phyloP scores from a whole-genome alignment of 2,888 invertebrate species.

The Drosophila koepferae region DNA sequence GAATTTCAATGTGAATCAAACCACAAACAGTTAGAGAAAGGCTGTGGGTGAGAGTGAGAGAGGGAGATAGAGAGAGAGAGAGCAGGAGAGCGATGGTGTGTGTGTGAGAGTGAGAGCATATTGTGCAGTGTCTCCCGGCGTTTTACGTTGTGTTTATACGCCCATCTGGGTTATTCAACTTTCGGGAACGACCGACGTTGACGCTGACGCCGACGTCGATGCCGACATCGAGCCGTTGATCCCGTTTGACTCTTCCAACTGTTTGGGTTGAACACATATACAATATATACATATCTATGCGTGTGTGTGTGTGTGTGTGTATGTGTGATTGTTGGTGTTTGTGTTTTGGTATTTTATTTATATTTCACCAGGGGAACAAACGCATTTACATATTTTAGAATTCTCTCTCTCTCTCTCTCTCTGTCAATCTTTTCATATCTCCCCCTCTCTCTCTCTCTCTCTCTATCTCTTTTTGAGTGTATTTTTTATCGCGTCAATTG shows the following conservation, averaged over 20 bases:
- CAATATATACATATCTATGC: slow-evolving; percentile 23
- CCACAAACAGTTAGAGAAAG: not conserved
- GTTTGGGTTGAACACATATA: slow-evolving; percentile 49
- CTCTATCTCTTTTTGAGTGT: not conserved
- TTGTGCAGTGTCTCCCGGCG: slow-evolving; percentile 49
- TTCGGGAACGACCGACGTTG: slow-evolving; percentile 64
- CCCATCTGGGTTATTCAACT: slow-evolving; percentile 79
- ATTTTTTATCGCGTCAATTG: slow-evolving; percentile 62
- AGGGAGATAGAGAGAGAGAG: not conserved
- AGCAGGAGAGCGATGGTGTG: not conserved
- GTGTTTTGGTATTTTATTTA: slow-evolving; percentile 54
- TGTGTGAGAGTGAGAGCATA: slow-evolving; percentile 17
- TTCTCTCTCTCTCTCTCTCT: not conserved
- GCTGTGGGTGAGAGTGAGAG: not conserved
- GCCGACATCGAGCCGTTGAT: slow-evolving; percentile 67
- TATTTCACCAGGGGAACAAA: slow-evolving; percentile 68
- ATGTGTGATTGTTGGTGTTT: slow-evolving; percentile 30
- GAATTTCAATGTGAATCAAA: slow-evolving; percentile 43
- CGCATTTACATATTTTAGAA: slow-evolving; percentile 73
- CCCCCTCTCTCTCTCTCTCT: not conserved
- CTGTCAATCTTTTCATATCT: not conserved
- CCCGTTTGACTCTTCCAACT: slow-evolving; percentile 75
- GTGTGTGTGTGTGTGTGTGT: slow-evolving; percentile 17
- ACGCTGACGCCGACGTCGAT: not conserved
- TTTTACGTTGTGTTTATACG: slow-evolving; percentile 67